Evolutionary conservation across 2,113 vertebrate genomes (phyloP).

Genomic region (Aspidoscelis tigris): DNA sequence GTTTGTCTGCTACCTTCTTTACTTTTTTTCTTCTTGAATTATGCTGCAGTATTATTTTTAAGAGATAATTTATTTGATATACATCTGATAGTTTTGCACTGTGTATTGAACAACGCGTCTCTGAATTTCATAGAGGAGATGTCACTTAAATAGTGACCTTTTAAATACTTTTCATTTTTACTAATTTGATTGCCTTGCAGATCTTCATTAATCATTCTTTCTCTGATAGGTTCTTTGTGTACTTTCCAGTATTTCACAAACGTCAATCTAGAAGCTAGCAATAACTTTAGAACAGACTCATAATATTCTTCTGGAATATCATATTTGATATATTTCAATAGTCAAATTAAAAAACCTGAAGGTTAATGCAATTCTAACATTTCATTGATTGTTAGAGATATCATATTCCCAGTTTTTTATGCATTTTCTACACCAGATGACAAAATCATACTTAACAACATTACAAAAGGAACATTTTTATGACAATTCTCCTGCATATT

Average conservation of each 20-base stretch:
- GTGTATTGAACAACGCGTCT: neutral
- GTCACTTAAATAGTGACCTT: conserved; percentile 26
- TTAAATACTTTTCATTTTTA: conserved; percentile 24
- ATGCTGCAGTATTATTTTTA: neutral
- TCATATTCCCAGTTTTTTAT: neutral
- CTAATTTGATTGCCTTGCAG: conserved; percentile 28
- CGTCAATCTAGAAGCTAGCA: conserved; percentile 10
- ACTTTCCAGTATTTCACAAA: neutral
- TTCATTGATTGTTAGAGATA: conserved; percentile 7
- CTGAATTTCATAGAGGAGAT: conserved; percentile 3
- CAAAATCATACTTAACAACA: neutral
- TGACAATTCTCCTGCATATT: neutral
- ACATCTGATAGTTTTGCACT: neutral
- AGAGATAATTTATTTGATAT: conserved; percentile 3
- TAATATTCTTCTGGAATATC: conserved; percentile 6
- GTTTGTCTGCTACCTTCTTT: neutral
- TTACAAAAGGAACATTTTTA: neutral
- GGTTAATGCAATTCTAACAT: conserved; percentile 18
- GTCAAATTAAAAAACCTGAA: conserved; percentile 12
- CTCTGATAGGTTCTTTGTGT: neutral
- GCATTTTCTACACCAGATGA: neutral
- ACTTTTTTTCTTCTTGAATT: neutral
- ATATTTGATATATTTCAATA: conserved; percentile 19
- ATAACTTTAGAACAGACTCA: conserved; percentile 17
- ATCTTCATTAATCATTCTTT: conserved; percentile 2